Percentiles rank a stretch among this genome's conserved stretches.
Conservation (phyloP, 2,888 invertebrate species). For the Caradrina kadenii region DNA sequence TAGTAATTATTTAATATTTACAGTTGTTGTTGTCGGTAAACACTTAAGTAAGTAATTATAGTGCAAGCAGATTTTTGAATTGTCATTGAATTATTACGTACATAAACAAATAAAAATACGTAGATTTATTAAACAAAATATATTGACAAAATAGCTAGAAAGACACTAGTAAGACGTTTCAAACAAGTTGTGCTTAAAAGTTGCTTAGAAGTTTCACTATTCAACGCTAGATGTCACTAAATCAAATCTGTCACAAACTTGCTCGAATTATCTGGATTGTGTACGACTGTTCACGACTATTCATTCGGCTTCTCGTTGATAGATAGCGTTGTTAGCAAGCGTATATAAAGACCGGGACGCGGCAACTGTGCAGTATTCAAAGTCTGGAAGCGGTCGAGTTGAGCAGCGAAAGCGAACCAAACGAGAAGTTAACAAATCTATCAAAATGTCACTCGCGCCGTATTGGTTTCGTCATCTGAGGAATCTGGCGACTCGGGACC, state of each 20-base stretch:
- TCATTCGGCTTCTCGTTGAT: constrained; percentile 73
- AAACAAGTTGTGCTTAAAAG: neutral
- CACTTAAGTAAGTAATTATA: too few species aligned
- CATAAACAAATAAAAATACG: too few species aligned
- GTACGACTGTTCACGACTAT: constrained; percentile 73
- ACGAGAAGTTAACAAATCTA: constrained; percentile 24
- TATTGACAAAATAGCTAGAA: too few species aligned
- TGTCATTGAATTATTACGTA: neutral
- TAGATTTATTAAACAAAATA: neutral
- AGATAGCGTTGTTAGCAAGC: constrained; percentile 72
- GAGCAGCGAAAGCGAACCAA: constrained; percentile 18
- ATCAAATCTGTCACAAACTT: neutral
- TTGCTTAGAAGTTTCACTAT: constrained; percentile 41
- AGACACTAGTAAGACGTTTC: neutral
- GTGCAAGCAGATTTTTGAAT: neutral
- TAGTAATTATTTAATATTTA: neutral
- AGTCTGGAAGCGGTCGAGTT: constrained; percentile 33
- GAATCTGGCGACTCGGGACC: constrained; percentile 80
- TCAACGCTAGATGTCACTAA: constrained; percentile 72
- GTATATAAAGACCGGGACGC: constrained; percentile 76
- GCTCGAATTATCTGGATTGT: constrained; percentile 77
- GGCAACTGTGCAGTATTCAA: constrained; percentile 54
- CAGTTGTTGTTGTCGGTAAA: too few species aligned
- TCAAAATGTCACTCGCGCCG: constrained; percentile 83
- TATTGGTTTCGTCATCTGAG: constrained; percentile 86